A percentile compares a stretch with the other conserved stretches of the same genome.
phyloP scores from a whole-genome alignment of 2,797 vertebrate species.

The Lacerta agilis region DNA sequence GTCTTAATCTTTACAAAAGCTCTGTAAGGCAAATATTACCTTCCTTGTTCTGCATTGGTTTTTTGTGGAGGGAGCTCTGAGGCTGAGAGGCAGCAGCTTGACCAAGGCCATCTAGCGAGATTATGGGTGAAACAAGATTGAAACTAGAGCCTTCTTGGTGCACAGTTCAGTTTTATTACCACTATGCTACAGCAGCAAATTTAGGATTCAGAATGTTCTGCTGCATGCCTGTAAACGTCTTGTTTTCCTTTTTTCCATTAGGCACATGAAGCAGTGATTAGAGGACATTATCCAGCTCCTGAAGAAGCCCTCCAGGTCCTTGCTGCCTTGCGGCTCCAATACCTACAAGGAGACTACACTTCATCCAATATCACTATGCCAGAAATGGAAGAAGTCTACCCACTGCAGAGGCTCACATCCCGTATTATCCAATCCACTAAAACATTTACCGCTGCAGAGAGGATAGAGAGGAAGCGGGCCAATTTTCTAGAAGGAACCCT shows the following conservation, averaged over 20 bases:
- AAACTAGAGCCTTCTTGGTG: background rate
- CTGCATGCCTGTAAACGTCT: background rate
- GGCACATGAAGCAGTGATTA: conserved; percentile 96
- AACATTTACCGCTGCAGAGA: conserved; percentile 78
- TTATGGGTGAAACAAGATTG: background rate
- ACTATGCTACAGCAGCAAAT: background rate
- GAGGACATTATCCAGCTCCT: conserved; percentile 92
- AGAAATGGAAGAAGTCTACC: conserved; percentile 90
- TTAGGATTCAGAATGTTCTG: background rate
- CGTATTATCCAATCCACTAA: conserved; percentile 92
- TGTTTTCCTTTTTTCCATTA: conserved; percentile 48
- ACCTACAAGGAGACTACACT: conserved; percentile 87
- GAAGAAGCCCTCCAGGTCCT: conserved; percentile 96
- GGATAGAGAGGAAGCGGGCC: conserved; percentile 87
- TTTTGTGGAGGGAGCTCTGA: background rate
- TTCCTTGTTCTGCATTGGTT: background rate
- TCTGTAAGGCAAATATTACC: background rate
- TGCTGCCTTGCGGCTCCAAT: conserved; percentile 92
- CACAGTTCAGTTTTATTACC: background rate
- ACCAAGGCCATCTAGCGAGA: background rate
- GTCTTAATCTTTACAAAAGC: background rate
- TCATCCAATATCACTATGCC: conserved; percentile 75
- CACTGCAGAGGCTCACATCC: conserved; percentile 86
- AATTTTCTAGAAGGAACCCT: conserved; percentile 96
- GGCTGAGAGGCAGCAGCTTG: background rate